phyloP scores from a whole-genome alignment of 2,888 invertebrate genomes.

The Perizoma flavofasciatum region DNA sequence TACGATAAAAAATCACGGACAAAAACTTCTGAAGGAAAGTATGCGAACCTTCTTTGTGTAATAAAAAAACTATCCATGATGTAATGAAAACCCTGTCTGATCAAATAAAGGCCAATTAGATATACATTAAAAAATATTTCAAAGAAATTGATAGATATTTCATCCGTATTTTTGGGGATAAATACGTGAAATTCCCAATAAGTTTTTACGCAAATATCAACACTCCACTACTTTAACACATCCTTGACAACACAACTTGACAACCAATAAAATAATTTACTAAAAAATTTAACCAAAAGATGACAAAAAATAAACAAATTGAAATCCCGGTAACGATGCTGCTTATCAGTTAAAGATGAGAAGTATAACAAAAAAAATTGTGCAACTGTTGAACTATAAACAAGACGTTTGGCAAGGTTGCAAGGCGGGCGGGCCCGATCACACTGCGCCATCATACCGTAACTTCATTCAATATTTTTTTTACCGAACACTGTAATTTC shows the following conservation, averaged over 20 bases:
- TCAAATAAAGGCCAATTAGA: too few relatives aligned
- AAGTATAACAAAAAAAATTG: slow-evolving; percentile 44
- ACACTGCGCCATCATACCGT: slow-evolving; percentile 76
- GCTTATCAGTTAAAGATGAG: neutral
- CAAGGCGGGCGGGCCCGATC: slow-evolving; percentile 69
- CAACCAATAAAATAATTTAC: too few relatives aligned
- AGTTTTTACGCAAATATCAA: too few relatives aligned
- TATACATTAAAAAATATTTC: too few relatives aligned
- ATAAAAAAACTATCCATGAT: slow-evolving; percentile 33
- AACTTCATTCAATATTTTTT: slow-evolving; percentile 83
- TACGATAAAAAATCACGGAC: slow-evolving; percentile 70
- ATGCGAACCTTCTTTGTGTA: slow-evolving; percentile 46
- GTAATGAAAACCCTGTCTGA: too few relatives aligned
- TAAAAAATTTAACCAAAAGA: too few relatives aligned
- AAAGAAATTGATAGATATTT: too few relatives aligned
- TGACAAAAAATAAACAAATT: neutral
- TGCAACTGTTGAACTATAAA: slow-evolving; percentile 74
- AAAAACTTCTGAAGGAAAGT: slow-evolving; percentile 41
- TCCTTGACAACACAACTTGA: too few relatives aligned
- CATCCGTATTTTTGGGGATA: too few relatives aligned
- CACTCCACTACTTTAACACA: too few relatives aligned
- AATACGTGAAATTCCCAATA: too few relatives aligned
- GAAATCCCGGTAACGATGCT: too few relatives aligned
- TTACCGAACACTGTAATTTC: slow-evolving; percentile 82
- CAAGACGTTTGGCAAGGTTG: slow-evolving; percentile 75